phyloP scores from a whole-genome alignment of 2,113 vertebrate genomes.

The Buteo buteo region DNA sequence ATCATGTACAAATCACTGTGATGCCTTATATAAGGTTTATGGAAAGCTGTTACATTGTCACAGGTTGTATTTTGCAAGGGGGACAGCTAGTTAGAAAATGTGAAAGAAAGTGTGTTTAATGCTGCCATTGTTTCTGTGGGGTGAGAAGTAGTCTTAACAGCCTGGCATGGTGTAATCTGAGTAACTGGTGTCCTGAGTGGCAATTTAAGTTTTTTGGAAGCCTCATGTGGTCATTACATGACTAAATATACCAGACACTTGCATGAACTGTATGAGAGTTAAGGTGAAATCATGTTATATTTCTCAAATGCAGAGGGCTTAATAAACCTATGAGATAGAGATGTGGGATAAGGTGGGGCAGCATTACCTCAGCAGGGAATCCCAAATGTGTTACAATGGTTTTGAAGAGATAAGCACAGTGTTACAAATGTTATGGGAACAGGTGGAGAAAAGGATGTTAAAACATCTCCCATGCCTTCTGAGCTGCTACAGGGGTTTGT shows the following conservation, averaged over 20 bases:
- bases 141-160: background rate
- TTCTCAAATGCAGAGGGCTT: background rate
- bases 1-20: background rate
- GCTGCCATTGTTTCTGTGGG: background rate
- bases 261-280: background rate
- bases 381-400: background rate
- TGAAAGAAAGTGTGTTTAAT: background rate
- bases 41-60: background rate
- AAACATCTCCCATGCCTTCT: background rate
- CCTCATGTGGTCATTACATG: background rate
- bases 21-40: background rate
- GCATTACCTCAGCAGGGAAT: background rate
- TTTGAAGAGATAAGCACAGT: background rate
- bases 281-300: background rate
- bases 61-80: background rate
- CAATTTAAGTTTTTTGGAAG: background rate
- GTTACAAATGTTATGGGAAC: background rate
- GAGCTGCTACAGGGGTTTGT: background rate
- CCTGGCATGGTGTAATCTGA: background rate
- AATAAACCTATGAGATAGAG: background rate
- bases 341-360: background rate
- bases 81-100: background rate
- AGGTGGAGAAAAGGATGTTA: background rate
- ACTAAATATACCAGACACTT: background rate
- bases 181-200: background rate